Evolutionary conservation across 2,888 invertebrate genomes (phyloP).

Genomic region (Dascillus cervinus): DNA sequence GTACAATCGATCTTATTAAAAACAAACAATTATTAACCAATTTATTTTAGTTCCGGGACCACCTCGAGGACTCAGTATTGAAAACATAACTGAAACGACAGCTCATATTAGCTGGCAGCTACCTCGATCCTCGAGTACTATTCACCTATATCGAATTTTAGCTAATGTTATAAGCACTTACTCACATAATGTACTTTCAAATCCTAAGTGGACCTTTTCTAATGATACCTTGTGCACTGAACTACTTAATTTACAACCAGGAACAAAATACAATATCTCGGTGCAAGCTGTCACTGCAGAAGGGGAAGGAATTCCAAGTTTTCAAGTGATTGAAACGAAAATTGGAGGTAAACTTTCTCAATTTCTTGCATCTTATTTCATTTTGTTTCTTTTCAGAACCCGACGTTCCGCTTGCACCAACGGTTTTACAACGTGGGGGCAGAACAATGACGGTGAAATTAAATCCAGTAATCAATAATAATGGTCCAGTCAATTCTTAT

Average conservation of each 20-base stretch:
- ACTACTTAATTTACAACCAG: constrained; percentile 61
- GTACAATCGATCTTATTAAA: too few species aligned
- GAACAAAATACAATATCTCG: constrained; percentile 67
- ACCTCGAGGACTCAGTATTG: constrained; percentile 53
- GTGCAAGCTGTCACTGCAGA: constrained; percentile 57
- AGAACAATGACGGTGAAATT: constrained; percentile 60
- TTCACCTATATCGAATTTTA: constrained; percentile 51
- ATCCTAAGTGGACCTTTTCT: constrained; percentile 52
- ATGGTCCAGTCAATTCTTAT: constrained; percentile 72
- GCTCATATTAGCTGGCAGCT: constrained; percentile 52
- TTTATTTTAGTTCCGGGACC: constrained; percentile 60
- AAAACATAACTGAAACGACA: constrained; percentile 56
- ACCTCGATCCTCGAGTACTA: constrained; percentile 47
- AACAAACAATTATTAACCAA: too few species aligned
- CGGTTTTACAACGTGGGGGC: constrained; percentile 55
- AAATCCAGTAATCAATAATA: constrained; percentile 60
- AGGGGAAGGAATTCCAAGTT: constrained; percentile 52
- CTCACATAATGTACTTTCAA: constrained; percentile 45
- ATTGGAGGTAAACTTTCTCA: constrained; percentile 48
- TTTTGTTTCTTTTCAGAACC: constrained; percentile 38
- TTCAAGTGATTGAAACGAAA: constrained; percentile 55
- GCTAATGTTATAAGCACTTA: constrained; percentile 51
- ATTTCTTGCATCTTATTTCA: constrained; percentile 1
- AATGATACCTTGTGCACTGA: constrained; percentile 52
- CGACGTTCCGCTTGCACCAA: constrained; percentile 62